Evolutionary conservation across 2,888 invertebrate species (phyloP).

Genomic region (Spilarctia lutea): DNA sequence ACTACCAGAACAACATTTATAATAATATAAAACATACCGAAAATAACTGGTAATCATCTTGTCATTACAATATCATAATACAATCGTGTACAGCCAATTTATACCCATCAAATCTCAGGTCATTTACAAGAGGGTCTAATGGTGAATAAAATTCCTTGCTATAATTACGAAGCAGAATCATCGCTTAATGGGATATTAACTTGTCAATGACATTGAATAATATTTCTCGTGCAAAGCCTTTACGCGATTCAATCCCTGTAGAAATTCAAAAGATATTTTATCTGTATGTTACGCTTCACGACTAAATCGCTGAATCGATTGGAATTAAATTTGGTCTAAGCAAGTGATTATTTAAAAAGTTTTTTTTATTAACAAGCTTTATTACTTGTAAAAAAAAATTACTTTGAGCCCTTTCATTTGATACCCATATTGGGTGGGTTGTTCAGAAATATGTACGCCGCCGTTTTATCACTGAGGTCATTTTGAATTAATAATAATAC

Average conservation of each 20-base stretch:
- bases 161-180: conserved; percentile 36
- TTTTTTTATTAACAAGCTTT: too few species aligned
- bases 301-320: background rate
- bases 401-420: too few species aligned
- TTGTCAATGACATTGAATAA: conserved; percentile 52
- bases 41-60: background rate
- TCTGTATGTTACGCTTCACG: background rate
- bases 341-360: too few species aligned
- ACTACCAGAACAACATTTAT: background rate
- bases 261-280: background rate
- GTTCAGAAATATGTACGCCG: too few species aligned
- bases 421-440: too few species aligned
- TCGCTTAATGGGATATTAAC: conserved; percentile 36
- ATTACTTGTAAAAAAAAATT: too few species aligned
- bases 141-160: conserved; percentile 38
- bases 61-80: conserved; percentile 8
- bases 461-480: too few species aligned
- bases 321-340: background rate
- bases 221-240: conserved; percentile 22
- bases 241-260: conserved; percentile 33
- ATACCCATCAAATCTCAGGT: conserved; percentile 28
- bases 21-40: background rate
- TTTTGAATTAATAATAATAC: too few species aligned
- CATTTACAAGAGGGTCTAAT: conserved; percentile 33
- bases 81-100: conserved; percentile 11